Evolutionary conservation across 2,797 vertebrate genomes (phyloP).

Genomic region (Echeneis naucrates): DNA sequence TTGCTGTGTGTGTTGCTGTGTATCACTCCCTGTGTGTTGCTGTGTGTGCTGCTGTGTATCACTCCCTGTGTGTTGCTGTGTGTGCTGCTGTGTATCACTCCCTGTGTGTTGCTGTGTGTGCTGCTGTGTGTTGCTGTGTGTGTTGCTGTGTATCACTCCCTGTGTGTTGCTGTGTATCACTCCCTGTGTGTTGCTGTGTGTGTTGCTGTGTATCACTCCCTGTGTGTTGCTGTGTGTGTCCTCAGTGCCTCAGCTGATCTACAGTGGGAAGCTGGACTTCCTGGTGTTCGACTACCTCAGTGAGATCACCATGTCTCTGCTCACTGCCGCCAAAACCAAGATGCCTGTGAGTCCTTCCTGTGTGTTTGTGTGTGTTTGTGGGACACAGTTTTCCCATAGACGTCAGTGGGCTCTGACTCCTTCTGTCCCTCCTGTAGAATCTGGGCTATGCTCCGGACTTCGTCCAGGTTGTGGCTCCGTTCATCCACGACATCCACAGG

Average conservation of each 20-base stretch:
- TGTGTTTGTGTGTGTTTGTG: background rate
- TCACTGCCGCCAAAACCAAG: conserved; percentile 86
- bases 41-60: too few species aligned
- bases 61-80: background rate
- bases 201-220: background rate
- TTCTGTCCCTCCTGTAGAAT: conserved; percentile 69
- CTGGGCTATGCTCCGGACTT: conserved; percentile 90
- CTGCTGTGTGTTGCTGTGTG: background rate
- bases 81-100: too few species aligned
- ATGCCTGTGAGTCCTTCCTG: conserved; percentile 82
- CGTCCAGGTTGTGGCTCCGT: conserved; percentile 85
- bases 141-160: too few species aligned
- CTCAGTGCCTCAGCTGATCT: conserved; percentile 88
- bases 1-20: too few species aligned
- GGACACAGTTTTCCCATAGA: too few species aligned
- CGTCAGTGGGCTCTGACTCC: too few species aligned
- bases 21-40: too few species aligned
- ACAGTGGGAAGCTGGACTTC: conserved; percentile 88
- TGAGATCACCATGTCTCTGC: conserved; percentile 91
- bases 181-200: background rate
- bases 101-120: background rate
- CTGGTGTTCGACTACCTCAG: conserved; percentile 93
- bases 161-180: too few species aligned
- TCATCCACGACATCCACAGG: conserved; percentile 89
- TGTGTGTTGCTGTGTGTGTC: background rate